phyloP scores from a whole-genome alignment of 2,113 vertebrate species.

The Phylloscopus trochilus region DNA sequence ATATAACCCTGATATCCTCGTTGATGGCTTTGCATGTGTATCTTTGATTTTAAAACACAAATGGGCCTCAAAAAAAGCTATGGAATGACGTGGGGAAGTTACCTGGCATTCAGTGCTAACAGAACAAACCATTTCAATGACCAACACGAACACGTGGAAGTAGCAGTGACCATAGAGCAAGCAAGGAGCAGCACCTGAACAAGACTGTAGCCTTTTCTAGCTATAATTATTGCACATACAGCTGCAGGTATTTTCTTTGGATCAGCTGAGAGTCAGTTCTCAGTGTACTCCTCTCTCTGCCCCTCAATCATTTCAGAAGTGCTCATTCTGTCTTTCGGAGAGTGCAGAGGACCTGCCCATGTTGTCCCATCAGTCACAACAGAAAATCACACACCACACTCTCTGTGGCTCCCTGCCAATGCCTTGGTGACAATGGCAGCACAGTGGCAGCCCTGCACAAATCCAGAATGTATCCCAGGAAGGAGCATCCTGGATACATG shows the following conservation, averaged over 20 bases:
- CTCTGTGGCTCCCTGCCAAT: neutral
- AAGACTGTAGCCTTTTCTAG: neutral
- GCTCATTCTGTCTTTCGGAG: neutral
- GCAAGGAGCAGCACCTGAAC: neutral
- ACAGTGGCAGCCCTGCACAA: neutral
- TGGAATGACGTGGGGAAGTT: neutral
- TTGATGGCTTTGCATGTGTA: neutral
- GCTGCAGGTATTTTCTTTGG: neutral
- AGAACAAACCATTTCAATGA: neutral
- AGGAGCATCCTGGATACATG: fast-evolving
- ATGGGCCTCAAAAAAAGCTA: neutral
- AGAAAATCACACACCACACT: neutral
- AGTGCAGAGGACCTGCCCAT: neutral
- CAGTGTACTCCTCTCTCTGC: neutral
- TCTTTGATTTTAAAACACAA: neutral
- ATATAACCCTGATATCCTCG: neutral
- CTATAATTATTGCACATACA: neutral
- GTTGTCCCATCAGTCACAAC: neutral
- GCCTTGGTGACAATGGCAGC: neutral
- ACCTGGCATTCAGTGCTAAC: neutral
- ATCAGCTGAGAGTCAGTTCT: neutral
- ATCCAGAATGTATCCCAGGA: fast-evolving
- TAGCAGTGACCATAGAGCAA: neutral
- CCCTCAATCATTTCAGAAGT: neutral
- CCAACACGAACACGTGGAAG: neutral